Evolutionary conservation across 1,140 invertebrate genomes (phyloP), one percentile per base, ranked within the genome.

Genomic region (Caenorhabditis tropicalis): DNA sequence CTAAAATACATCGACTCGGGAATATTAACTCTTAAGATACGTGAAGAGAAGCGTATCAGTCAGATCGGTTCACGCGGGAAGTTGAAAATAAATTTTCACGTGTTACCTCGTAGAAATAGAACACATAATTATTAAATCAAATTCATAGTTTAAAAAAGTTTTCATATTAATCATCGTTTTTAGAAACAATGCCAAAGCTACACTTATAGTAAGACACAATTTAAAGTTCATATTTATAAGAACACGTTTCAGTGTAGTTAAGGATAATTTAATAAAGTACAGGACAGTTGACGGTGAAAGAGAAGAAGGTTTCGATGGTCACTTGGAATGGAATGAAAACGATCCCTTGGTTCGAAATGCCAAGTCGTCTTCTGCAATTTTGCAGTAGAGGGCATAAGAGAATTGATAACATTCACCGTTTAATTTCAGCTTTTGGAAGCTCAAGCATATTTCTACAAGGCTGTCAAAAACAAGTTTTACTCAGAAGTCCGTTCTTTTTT

Each of bases 271-370:
- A 3, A 0, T 7, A 16, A 74, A 74, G 19, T 74, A 74, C 36
- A 74, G 36, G 16, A 24, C 36, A 21, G 24, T 43, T 19, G 65
- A 74, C 5, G 65, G 36, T 21, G 82, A 84, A 24, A 53, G 48
- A 43, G 82, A 86, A 7, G 85, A 86, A 46, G 85, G 85, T 2
- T 86, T 79, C 56, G 85, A 86, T 29, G 85, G 85, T 21, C 58
- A 83, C 46, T 36, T 70, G 2, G 29, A 79, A 70, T 86, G 85
- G 85, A 58, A 49, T 21, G 48, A 39, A 5, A 51, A 29, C 10
- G 82, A 85, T 46, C 65, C 33, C 43, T 21, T 74, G 19, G 65
- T 74, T 19, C n/a, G n/a, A n/a, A n/a, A n/a, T n/a, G n/a, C n/a
- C n/a, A n/a, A n/a, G n/a, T n/a, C n/a, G n/a, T n/a, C n/a, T n/a